These are phyloP conservation scores for Apocrypta bakeri DNA, from an alignment of 1,140 invertebrate genomes.

Conservation along the genomic window DNA sequence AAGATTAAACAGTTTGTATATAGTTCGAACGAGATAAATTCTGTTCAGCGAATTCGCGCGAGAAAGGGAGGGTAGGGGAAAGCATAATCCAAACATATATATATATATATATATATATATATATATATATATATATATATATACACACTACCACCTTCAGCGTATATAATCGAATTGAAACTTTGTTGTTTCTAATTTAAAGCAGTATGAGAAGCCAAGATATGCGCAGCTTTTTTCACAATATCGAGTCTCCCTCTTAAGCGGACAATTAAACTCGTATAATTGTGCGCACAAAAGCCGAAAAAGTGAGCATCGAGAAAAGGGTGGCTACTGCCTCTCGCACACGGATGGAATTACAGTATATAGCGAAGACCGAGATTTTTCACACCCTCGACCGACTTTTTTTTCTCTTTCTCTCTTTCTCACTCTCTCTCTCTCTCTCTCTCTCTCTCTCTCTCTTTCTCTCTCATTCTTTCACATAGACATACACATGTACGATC, in stretches of 20 bases:
- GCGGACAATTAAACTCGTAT: neutral
- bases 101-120: too few species aligned
- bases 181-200: neutral
- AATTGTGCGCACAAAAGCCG: neutral
- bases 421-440: constrained; percentile 44
- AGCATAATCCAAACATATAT: too few species aligned
- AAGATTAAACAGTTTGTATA: neutral
- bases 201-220: neutral
- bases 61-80: too few species aligned
- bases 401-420: constrained; percentile 13
- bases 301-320: neutral
- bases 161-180: too few species aligned
- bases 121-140: too few species aligned
- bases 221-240: neutral
- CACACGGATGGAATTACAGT: neutral
- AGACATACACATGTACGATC: neutral
- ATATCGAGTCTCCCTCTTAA: neutral
- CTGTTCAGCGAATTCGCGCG: too few species aligned
- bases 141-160: too few species aligned
- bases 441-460: constrained; percentile 5
- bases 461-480: too few species aligned
- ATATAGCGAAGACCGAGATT: constrained; percentile 20
- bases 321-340: neutral
- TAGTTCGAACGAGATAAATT: neutral
- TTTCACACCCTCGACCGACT: constrained; percentile 48